These are phyloP conservation scores for Dromiciops gliroides DNA, from an alignment of 2,113 vertebrate genomes.

Conservation along the genomic window DNA sequence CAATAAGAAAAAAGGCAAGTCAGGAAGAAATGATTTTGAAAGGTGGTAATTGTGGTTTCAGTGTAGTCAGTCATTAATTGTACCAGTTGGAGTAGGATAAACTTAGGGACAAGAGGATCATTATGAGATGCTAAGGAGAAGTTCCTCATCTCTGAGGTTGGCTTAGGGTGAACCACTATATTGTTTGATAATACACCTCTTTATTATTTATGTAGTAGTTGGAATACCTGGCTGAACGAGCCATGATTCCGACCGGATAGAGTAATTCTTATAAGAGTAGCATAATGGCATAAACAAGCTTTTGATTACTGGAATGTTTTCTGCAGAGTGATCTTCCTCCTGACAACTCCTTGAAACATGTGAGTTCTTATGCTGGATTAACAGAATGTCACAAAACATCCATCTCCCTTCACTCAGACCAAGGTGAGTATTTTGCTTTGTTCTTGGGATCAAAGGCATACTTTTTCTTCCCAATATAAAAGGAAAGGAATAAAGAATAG, in stretches of 20 bases:
- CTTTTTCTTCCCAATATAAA: not conserved
- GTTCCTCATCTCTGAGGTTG: slow-evolving; percentile 32
- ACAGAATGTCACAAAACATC: slow-evolving; percentile 86
- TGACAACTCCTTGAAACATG: slow-evolving; percentile 86
- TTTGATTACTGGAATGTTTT: slow-evolving; percentile 52
- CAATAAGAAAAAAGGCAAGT: no score
- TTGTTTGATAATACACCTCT: not conserved
- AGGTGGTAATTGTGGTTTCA: not conserved
- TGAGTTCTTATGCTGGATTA: slow-evolving; percentile 91
- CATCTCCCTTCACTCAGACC: slow-evolving; percentile 85
- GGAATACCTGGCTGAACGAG: slow-evolving; percentile 23
- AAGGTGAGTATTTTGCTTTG: slow-evolving; percentile 83
- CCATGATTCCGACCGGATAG: not conserved
- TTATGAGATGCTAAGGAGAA: not conserved
- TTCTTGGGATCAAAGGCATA: not conserved
- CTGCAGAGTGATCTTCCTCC: slow-evolving; percentile 78
- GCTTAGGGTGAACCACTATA: slow-evolving; percentile 26
- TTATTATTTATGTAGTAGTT: slow-evolving; percentile 9
- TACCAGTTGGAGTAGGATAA: not conserved
- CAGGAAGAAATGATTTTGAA: not conserved
- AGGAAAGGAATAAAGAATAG: not conserved
- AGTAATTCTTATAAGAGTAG: not conserved
- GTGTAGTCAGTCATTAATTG: no score
- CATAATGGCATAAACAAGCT: not conserved
- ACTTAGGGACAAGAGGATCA: not conserved